These are phyloP conservation scores for Urocitellus parryii DNA, from an alignment of 2,113 vertebrate species.

Conservation along the genomic window DNA sequence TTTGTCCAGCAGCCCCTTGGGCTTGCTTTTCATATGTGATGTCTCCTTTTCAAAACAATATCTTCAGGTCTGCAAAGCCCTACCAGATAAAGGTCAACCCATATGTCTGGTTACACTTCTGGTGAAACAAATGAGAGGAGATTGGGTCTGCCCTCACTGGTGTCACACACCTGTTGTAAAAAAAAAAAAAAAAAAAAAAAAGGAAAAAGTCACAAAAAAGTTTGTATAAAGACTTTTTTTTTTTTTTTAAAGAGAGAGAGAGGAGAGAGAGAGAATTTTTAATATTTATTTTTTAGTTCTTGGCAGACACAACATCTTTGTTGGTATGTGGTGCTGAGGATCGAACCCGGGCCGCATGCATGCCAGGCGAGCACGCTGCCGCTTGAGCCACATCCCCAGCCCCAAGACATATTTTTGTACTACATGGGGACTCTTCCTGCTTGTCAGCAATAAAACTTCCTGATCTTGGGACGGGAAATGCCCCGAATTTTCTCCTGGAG, in stretches of 20 bases:
- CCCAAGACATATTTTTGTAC: constrained; percentile 99
- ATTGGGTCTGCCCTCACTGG: constrained; percentile 74
- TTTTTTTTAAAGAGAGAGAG: too few relatives aligned
- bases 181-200: constrained; percentile 73
- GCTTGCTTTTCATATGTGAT: not conserved
- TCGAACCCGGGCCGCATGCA: too few relatives aligned
- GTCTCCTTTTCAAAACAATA: constrained; percentile 86
- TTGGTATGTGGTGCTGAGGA: too few relatives aligned
- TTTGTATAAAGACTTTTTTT: constrained; percentile 99
- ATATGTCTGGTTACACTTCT: constrained; percentile 24
- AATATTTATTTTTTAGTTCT: too few relatives aligned
- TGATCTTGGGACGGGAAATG: constrained; percentile 75
- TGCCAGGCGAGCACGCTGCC: too few relatives aligned
- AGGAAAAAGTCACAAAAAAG: constrained; percentile 90
- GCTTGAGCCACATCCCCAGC: too few relatives aligned
- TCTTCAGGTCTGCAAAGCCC: constrained; percentile 67
- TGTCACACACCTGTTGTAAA: constrained; percentile 88
- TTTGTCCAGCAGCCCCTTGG: not conserved
- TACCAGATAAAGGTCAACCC: constrained; percentile 21
- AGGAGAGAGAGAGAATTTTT: too few relatives aligned
- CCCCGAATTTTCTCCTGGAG: too few relatives aligned
- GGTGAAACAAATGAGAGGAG: constrained; percentile 81
- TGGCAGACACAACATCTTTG: too few relatives aligned
- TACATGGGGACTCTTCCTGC: constrained; percentile 96
- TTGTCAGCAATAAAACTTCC: constrained; percentile 98